Evolutionary conservation across 2,113 vertebrate species (phyloP), one percentile per base, ranked within the genome.

Genomic region (Epinephelus moara): DNA sequence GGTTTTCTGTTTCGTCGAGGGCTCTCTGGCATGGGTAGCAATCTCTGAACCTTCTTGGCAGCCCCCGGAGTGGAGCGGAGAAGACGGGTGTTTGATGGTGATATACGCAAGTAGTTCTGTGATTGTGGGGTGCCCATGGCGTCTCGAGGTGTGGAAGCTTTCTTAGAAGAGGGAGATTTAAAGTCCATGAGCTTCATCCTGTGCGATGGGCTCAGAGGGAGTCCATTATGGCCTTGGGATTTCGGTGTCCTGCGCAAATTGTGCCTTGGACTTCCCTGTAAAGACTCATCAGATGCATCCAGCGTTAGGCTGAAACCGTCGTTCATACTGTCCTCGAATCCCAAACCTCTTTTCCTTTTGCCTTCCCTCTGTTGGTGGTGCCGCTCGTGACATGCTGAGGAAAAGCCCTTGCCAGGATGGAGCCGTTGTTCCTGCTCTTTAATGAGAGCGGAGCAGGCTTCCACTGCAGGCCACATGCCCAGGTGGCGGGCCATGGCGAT

Each of bases 121-220:
- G 94, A 88, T 62, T 88, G 91, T 17, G 80, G 84, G n/a, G 76
- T 27, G 33, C 73, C 4, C 33, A 84, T 55, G 66, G 88, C 13
- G 57, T 88, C 88, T 59, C 75, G 86, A 50, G 88, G 80, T 50
- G 89, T 64, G 7, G 61, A 17, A 21, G 82, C 90, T 53, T 89
- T 95, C 85, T 96, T 96, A 14, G 78, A 92, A 17, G 95, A 96
- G 21, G 94, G 95, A 30, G 95, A 95, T 86, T 96, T 96, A 47
- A 96, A 96, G 90, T 96, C 95, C 94, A 96, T 94, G 57, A 96
- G 94, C 82, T 96, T 96, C 93, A 96, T 95, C 72, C 95, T 90
- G 57, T 94, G 93, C 4, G 88, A 91, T 56, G 95, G 94, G 70
- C 94, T 96, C 81, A 93, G 75, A 8, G 94, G 89, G 75, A 95